Base-by-base conservation (phyloP, 2,113 vertebrate species). In the Podocnemis expansa region DNA sequence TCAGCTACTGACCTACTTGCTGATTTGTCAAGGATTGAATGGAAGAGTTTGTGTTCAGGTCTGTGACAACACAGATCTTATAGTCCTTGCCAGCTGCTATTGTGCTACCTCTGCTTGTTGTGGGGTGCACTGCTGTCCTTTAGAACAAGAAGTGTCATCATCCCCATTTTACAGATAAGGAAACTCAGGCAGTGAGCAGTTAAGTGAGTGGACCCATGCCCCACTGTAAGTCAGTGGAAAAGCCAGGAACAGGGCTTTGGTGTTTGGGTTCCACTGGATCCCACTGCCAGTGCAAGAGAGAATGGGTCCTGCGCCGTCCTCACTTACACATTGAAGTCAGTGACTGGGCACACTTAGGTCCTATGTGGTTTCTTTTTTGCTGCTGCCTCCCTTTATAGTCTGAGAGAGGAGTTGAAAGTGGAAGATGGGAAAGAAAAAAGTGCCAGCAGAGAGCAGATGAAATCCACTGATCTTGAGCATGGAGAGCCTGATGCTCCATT, bases 271-370 rank as follows among this genome's bases (percentile, higher is more conserved):
- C 43, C 63, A 70, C 63, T 38, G 38, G 34, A 70, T 70, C 63
- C 63, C n/a, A 22, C 63, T 70, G 63, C 8, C 70, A 25, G 38
- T 76, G 73, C 43, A 45, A 76, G 24, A 75, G 73, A 45, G 73
- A 75, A 45, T 13, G 47, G 31, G 12, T 70, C 43, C 43, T 38
- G 63, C 60, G 21, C 52, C 31, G 0, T 5, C 2, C 24, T 41
- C 17, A 52, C 16, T 6, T 0, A 2, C 51, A 11, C 24, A 58
- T 51, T 10, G 25, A 60, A 38, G n/a, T 70, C 63, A 70, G 63
- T 38, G 11, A 45, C 43, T 45, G 43, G 24, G 43, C 24, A 52
- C 8, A 80, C 31, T 22, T 24, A 52, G 78, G 78, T 22, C 31
- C 9, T 22, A 2, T 21, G 31, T n/a, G 49, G 24, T 52, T 52